Percentiles rank a stretch among this genome's conserved stretches.
phyloP scores from a whole-genome alignment of 2,888 invertebrate genomes.

The Rotaria macrura region DNA sequence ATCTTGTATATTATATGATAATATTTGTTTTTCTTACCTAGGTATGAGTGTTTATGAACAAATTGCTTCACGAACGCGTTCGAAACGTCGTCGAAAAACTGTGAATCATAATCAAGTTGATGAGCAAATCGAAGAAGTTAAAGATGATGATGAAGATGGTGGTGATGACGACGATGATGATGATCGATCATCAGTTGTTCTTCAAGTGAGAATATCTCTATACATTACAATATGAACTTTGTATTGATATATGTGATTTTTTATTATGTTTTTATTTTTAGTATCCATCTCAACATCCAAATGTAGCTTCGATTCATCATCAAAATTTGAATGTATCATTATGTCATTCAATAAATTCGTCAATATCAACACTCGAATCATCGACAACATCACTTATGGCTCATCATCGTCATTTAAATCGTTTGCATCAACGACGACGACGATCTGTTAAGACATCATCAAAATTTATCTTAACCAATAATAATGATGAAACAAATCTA shows the following conservation, averaged over 20 bases:
- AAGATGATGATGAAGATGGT: neutral
- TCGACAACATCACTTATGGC: neutral
- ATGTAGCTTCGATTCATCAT: neutral
- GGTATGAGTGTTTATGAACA: constrained; percentile 3
- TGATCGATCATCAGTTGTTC: neutral
- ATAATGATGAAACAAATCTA: neutral
- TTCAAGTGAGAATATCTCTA: neutral
- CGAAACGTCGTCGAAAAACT: neutral
- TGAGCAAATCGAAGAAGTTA: neutral
- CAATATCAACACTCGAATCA: neutral
- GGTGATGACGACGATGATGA: neutral
- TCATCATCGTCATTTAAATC: neutral
- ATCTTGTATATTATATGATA: too few species aligned
- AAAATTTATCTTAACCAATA: neutral
- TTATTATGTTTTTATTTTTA: neutral
- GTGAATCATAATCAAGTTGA: neutral
- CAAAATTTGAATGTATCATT: neutral
- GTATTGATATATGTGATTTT: neutral
- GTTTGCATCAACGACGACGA: neutral
- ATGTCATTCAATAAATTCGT: neutral
- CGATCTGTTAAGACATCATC: neutral
- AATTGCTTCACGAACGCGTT: neutral
- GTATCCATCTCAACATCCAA: neutral
- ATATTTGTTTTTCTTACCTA: neutral
- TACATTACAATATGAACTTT: neutral